Evolutionary conservation across 2,888 invertebrate genomes (phyloP).

Genomic region (Caenorhabditis sinica): DNA sequence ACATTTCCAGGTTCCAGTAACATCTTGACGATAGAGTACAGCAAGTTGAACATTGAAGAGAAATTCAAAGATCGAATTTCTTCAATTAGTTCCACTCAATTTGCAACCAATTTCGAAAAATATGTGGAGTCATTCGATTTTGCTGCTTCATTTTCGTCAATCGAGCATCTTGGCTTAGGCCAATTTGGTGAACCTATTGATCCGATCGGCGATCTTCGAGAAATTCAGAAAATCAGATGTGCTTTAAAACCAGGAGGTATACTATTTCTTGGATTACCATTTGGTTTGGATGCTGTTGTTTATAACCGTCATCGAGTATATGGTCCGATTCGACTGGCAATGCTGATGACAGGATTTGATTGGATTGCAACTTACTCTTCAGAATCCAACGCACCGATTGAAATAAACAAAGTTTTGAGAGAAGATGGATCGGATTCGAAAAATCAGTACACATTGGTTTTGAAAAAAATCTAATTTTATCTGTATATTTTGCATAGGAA

Average conservation of each 20-base stretch:
- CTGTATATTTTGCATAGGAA: not conserved
- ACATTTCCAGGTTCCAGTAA: conserved; percentile 12
- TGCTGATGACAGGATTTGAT: conserved; percentile 42
- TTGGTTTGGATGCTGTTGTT: conserved; percentile 20
- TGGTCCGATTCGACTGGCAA: conserved; percentile 45
- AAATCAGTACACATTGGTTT: conserved; percentile 19
- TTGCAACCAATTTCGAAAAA: not conserved
- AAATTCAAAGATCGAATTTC: conserved; percentile 3
- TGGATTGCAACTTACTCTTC: conserved; percentile 13
- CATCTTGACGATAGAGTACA: conserved; percentile 9
- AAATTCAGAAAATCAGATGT: conserved; percentile 60
- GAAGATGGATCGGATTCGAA: conserved; percentile 23
- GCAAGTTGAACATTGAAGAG: conserved; percentile 12
- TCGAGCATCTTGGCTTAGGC: conserved; percentile 63
- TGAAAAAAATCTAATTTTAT: conserved; percentile 7
- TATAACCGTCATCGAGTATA: conserved; percentile 44
- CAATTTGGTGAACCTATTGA: conserved; percentile 64
- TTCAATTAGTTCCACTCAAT: not conserved
- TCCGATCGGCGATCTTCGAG: conserved; percentile 66
- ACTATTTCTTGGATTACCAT: conserved; percentile 56
- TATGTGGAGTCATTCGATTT: conserved; percentile 54
- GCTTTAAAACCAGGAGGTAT: conserved; percentile 55
- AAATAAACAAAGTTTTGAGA: conserved; percentile 1
- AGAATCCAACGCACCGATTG: not conserved
- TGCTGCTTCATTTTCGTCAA: conserved; percentile 60